Conservation (phyloP, 1,140 invertebrate genomes). For the Cotesia chilonis region DNA sequence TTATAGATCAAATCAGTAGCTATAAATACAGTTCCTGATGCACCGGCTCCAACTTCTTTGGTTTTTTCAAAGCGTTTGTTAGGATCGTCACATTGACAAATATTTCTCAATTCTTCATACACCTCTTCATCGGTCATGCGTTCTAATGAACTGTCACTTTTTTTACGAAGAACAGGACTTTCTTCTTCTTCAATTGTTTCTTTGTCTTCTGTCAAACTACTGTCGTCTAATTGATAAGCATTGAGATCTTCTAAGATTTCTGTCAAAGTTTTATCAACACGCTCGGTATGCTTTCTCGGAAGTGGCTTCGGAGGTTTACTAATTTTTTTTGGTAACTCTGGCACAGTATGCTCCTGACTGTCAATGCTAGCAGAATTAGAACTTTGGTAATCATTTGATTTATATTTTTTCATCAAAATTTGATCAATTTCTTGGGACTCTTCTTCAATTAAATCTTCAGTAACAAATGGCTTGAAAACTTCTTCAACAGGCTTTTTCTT, state of each 20-base stretch:
- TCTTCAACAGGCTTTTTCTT: conserved; percentile 75
- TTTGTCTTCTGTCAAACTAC: conserved; percentile 36
- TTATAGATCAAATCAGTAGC: conserved; percentile 82
- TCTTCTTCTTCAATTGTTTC: conserved; percentile 52
- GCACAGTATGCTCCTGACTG: conserved; percentile 48
- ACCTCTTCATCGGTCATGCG: conserved; percentile 84
- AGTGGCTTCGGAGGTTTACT: conserved; percentile 54
- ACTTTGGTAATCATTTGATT: conserved; percentile 56
- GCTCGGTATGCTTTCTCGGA: conserved; percentile 57
- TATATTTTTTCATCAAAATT: conserved; percentile 73
- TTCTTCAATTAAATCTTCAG: conserved; percentile 78
- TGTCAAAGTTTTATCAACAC: conserved; percentile 62
- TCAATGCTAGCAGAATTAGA: conserved; percentile 55
- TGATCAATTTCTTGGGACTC: conserved; percentile 82
- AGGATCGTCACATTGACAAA: conserved; percentile 81
- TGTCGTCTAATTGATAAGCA: conserved; percentile 47
- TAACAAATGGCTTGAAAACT: conserved; percentile 80
- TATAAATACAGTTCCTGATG: conserved; percentile 91
- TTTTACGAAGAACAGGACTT: conserved; percentile 58
- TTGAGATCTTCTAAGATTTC: conserved; percentile 62
- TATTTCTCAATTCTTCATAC: conserved; percentile 80
- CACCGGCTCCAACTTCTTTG: conserved; percentile 89
- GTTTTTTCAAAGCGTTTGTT: conserved; percentile 81
- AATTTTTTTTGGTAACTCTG: conserved; percentile 51
- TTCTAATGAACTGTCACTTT: conserved; percentile 63